Base-by-base conservation (phyloP, 2,797 vertebrate species). In the Capromys pilorides region DNA sequence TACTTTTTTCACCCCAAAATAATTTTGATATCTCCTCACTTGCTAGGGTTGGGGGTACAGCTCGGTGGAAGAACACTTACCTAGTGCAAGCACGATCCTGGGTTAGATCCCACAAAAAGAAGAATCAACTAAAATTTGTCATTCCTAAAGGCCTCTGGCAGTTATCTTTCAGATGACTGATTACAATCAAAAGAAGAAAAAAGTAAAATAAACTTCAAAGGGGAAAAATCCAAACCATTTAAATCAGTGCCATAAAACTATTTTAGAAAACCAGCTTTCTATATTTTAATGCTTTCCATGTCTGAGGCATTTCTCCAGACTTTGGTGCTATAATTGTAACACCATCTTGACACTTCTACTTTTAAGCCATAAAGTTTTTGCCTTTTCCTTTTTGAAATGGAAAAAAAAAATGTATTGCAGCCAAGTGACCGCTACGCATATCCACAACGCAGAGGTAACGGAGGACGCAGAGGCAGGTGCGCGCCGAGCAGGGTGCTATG, bases 291-390 rank as follows among this genome's bases (percentile, higher is more conserved):
- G 94, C 96, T 96, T 97, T 96, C 97, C 96, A 94, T 95, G 97
- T 97, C 96, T 96, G 97, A 96, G 96, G 97, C 97, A 95, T 95
- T 88, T 95, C 96, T 97, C 97, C 97, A 97, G 96, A 96, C 93
- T 97, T 84, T 88, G 92, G 95, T 97, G 95, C 97, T 97, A 97
- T 96, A 97, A 97, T 96, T 97, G 93, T 97, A 96, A 88, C 94
- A 96, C 97, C 97, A 97, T 97, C 97, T 97, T 97, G 97, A 97
- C 97, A 97, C 97, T 96, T 96, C 96, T 97, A 97, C 96, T 97
- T 97, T 97, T 96, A 97, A 97, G 95, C 90, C 95, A 89, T 73
- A 91, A 93, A 95, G 94, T 96, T 97, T 97, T 96, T 96, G 95
- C 96, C 96, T 97, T 96, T 97, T 96, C 94, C 92, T 91, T 96